Conservation (phyloP, 2,888 invertebrate genomes). For the Acanthacorydalis orientalis region DNA sequence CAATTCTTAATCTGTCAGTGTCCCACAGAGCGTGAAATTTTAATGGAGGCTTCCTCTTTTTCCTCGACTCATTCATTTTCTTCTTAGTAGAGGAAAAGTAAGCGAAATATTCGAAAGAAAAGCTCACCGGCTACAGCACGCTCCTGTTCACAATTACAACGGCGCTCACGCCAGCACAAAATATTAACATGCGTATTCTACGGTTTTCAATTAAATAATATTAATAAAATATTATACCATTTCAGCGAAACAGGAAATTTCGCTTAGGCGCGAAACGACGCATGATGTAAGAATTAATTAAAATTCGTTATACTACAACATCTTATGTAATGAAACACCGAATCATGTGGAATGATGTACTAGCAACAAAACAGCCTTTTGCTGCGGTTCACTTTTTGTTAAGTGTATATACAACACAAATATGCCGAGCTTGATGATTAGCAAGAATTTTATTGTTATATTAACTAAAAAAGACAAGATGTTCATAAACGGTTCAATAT, state of each 20-base stretch:
- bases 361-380: too few relatives aligned
- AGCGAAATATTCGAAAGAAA: too few relatives aligned
- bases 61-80: conserved; percentile 6
- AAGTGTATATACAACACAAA: too few relatives aligned
- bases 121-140: too few relatives aligned
- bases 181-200: background rate
- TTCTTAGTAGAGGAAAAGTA: background rate
- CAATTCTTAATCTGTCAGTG: conserved; percentile 14
- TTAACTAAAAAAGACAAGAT: too few relatives aligned
- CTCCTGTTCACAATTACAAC: too few relatives aligned
- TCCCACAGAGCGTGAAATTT: conserved; percentile 15
- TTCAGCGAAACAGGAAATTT: background rate
- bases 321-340: too few relatives aligned
- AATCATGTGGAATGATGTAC: too few relatives aligned
- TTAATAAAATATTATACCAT: background rate
- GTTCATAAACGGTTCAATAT: too few relatives aligned
- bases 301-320: background rate
- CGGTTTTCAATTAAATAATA: background rate
- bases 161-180: background rate
- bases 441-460: too few relatives aligned
- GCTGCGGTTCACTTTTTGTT: too few relatives aligned
- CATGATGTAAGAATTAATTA: background rate
- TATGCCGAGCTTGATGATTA: too few relatives aligned
- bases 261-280: background rate
- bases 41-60: conserved; percentile 13